Evolutionary conservation across 2,888 invertebrate species (phyloP), one percentile per base, ranked within the genome.

Genomic region (Congeria kusceri): DNA sequence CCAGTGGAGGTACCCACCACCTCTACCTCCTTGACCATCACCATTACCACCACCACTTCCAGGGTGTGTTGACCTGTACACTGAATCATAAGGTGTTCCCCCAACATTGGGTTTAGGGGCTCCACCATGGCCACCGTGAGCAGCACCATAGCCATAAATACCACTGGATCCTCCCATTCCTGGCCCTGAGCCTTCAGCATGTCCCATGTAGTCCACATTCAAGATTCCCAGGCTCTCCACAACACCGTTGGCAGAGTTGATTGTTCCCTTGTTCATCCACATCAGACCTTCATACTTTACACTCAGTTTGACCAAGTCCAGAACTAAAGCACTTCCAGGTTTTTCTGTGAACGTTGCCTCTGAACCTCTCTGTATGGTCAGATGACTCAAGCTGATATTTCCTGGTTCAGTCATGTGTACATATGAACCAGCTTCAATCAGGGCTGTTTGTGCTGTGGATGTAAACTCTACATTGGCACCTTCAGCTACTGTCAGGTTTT

Each of bases 41-140:
- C 87, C 89, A 77, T 86, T 85, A 18, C 89, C 88, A 23, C 90
- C 89, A 39, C 88, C 88, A 81, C 89, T 89, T 13, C 90, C 90
- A 23, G 67, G 65, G 5, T 86, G 29, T 23, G 69, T 62, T 23
- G 90, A 86, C 44, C 59, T 57, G 64, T 88, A 88, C n/a, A 87
- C 86, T 20, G 90, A 90, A 62, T 86, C 88, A 80, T 89, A 88
- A 9, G 89, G 80, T 20, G 53, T 77, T 57, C 89, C 90, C n/a
- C 87, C 86, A n/a, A 65, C 73, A 4, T 71, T n/a, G 18, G 83
- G 84, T 5, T 79, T 68, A 20, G 83, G 83, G 20, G 86, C 86
- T n/a, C 90, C 90, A 15, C 90, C 90, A 73, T 90, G 88, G 13
- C 90, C 90, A 25, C 90, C 90, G 71, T 90, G 89, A 7, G 89